A percentile compares a stretch with the other conserved stretches of the same genome.
These are phyloP conservation scores for Neoniphon sammara DNA, from an alignment of 2,797 vertebrate species.

Conservation along the genomic window DNA sequence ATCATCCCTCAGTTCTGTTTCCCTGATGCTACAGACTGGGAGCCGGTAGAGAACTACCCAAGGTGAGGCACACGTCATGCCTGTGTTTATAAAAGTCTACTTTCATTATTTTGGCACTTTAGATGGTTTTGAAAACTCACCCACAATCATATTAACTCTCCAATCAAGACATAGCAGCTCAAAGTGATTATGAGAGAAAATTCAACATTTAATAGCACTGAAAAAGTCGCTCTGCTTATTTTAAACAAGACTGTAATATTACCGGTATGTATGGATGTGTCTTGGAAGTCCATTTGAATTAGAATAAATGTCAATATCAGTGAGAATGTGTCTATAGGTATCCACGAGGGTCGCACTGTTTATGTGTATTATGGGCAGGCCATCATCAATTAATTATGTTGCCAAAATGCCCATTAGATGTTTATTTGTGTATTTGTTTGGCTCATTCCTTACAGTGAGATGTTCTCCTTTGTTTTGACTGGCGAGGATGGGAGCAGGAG, in stretches of 20 bases:
- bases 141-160: too few relatives aligned
- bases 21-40: constrained; percentile 91
- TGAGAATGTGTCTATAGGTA: not conserved
- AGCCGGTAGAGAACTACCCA: constrained; percentile 85
- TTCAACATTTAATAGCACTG: too few relatives aligned
- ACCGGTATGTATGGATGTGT: too few relatives aligned
- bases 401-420: constrained; percentile 14
- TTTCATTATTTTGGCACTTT: too few relatives aligned
- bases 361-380: not conserved
- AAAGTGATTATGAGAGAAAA: too few relatives aligned
- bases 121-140: too few relatives aligned
- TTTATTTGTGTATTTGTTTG: constrained; percentile 44
- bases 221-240: too few relatives aligned
- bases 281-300: too few relatives aligned
- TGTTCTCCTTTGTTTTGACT: constrained; percentile 92
- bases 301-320: too few relatives aligned
- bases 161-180: too few relatives aligned
- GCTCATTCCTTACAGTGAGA: constrained; percentile 82
- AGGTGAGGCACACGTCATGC: constrained; percentile 77
- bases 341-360: not conserved
- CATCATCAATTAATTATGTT: not conserved
- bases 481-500: constrained; percentile 91
- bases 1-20: constrained; percentile 94
- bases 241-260: too few relatives aligned
- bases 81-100: too few relatives aligned